A percentile compares a stretch with the other conserved stretches of the same genome.
Evolutionary conservation across 1,140 invertebrate species (phyloP).

Genomic region (Drosophila leontia): DNA sequence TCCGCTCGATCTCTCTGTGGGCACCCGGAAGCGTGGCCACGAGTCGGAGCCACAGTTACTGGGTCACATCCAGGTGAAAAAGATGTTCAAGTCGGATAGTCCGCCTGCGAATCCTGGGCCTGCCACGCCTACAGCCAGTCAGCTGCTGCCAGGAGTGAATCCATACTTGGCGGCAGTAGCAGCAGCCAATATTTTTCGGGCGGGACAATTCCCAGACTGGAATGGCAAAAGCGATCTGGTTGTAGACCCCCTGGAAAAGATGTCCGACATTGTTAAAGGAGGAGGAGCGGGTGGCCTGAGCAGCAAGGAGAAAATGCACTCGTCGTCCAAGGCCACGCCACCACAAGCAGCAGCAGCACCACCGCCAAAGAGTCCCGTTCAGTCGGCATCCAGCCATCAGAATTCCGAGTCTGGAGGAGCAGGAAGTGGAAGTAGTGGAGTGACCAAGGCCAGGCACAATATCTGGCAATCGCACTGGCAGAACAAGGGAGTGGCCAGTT

Average conservation of each 20-base stretch:
- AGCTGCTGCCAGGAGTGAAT: constrained; percentile 89
- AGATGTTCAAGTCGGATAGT: constrained; percentile 85
- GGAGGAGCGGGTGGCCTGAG: constrained; percentile 14
- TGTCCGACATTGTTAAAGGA: constrained; percentile 90
- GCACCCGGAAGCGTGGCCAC: constrained; percentile 89
- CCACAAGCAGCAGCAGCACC: constrained; percentile 21
- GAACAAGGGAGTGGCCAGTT: constrained; percentile 96
- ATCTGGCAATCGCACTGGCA: constrained; percentile 98
- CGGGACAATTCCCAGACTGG: constrained; percentile 89
- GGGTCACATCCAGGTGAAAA: constrained; percentile 81
- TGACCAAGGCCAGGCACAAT: constrained; percentile 89
- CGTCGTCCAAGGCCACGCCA: constrained; percentile 49
- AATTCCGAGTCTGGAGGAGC: constrained; percentile 63
- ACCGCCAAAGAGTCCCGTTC: constrained; percentile 62
- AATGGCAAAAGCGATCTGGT: constrained; percentile 92
- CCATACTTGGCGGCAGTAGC: constrained; percentile 92
- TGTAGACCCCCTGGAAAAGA: constrained; percentile 94
- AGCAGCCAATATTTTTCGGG: constrained; percentile 90
- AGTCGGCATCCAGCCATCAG: constrained; percentile 15
- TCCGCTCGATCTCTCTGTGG: constrained; percentile 92
- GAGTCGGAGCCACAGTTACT: constrained; percentile 70
- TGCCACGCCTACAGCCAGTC: constrained; percentile 87
- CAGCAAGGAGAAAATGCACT: constrained; percentile 85
- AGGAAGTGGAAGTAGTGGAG: constrained; percentile 83
- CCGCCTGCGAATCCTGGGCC: constrained; percentile 88